Evolutionary conservation across 2,113 vertebrate species (phyloP), one percentile per base, ranked within the genome.

Genomic region (Anarhynchus alexandrinus): DNA sequence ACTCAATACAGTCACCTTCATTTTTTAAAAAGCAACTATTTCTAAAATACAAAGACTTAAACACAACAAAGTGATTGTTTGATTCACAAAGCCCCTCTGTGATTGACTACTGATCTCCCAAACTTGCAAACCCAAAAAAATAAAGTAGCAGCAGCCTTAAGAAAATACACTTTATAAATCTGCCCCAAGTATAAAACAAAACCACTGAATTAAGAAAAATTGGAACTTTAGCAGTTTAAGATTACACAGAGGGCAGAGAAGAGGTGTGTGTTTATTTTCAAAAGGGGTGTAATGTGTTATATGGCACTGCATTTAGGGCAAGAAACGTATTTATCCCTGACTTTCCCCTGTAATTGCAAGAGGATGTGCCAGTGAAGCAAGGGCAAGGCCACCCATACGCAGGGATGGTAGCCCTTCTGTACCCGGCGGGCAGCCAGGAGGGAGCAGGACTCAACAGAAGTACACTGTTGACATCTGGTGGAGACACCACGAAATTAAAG

Each of bases 401-500:
- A 51, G 27, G 45, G 65, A 70, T 38, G 13, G 45, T 3, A 0
- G 34, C 62, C 26, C 25, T 55, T 47, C 80, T 22, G 32, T 9
- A 16, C 73, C 15, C 66, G 8, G 42, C 64, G 0, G 0, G 43
- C 9, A 2, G 47, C n/a, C 2, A 1, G 23, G 32, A 36, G 25
- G 47, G 59, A 71, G 25, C n/a, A 17, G 42, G 51, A 49, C 54
- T 51, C 30, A 25, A 8, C 23, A 49, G 8, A 42, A 88, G 96
- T 8, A 87, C 94, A n/a, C 96, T 91, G 87, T 95, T 85, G 96
- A 96, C 96, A 96, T 80, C 96, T 97, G 94, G 6, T 97, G 96
- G 96, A 97, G 90, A 96, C 49, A 69, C 17, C 79, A 66, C 0
- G 74, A 43, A 90, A 86, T 25, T 86, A 51, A 84, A 67, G 78